These are phyloP conservation scores for Trileptium ribeirensis DNA, from an alignment of 2,888 invertebrate species.

Conservation along the genomic window DNA sequence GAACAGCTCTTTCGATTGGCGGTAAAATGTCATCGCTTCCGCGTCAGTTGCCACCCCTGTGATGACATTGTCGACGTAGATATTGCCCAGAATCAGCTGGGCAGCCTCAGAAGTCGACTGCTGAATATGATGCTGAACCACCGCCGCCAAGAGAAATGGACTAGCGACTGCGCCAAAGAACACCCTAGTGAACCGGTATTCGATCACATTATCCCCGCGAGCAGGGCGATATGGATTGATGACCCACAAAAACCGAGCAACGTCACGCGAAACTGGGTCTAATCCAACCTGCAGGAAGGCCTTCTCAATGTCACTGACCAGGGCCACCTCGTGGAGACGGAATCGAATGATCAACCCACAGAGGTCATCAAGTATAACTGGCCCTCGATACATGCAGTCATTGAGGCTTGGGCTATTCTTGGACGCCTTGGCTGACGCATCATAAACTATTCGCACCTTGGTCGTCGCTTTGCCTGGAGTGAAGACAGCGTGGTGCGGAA, in stretches of 20 bases:
- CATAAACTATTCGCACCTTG: slow-evolving; percentile 41
- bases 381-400: slow-evolving; percentile 30
- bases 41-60: too few relatives aligned
- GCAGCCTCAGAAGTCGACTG: neutral
- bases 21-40: neutral
- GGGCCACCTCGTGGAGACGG: neutral
- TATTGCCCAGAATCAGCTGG: slow-evolving; percentile 15
- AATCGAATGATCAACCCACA: slow-evolving; percentile 25
- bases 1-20: too few relatives aligned
- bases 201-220: slow-evolving; percentile 18
- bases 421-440: neutral
- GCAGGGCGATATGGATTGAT: slow-evolving; percentile 6
- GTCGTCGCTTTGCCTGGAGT: slow-evolving; percentile 26
- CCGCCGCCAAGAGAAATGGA: slow-evolving; percentile 24
- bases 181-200: slow-evolving; percentile 27
- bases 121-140: slow-evolving; percentile 7
- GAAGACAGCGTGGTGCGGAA: slow-evolving; percentile 33
- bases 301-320: slow-evolving; percentile 23
- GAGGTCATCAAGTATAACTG: slow-evolving; percentile 28
- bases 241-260: slow-evolving; percentile 30
- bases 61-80: slow-evolving; percentile 37
- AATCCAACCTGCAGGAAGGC: slow-evolving; percentile 23
- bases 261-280: slow-evolving; percentile 22
- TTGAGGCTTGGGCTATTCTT: slow-evolving; percentile 23
- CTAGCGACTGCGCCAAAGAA: slow-evolving; percentile 29